Evolutionary conservation across 2,888 invertebrate species (phyloP).

Genomic region (Brassicogethes aeneus): DNA sequence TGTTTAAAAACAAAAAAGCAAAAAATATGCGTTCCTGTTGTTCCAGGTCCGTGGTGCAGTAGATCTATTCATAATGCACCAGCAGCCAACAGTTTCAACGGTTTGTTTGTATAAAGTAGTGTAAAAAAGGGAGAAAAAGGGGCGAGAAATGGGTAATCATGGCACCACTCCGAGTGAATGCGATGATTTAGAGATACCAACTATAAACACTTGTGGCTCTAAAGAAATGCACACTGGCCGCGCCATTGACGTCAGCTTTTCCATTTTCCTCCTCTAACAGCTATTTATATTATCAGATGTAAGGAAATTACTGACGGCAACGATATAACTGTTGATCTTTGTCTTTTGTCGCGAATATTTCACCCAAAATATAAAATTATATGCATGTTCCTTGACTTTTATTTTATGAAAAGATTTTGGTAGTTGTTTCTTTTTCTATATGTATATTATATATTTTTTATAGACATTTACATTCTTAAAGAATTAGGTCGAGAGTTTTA

Average conservation of each 20-base stretch:
- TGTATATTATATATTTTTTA: no score
- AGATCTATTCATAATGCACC: conserved; percentile 7
- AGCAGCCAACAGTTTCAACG: conserved; percentile 6
- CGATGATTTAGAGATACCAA: conserved; percentile 14
- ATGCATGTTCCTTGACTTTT: no score
- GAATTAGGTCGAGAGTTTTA: no score
- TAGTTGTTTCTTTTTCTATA: no score
- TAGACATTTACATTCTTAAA: no score
- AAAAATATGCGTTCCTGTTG: conserved; percentile 9
- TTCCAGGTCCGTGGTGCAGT: not conserved
- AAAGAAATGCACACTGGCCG: conserved; percentile 2
- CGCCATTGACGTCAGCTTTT: not conserved
- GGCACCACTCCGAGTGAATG: conserved; percentile 11
- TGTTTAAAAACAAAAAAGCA: conserved; percentile 7
- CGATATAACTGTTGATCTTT: conserved; percentile 1
- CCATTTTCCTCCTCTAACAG: not conserved
- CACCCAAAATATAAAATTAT: no score
- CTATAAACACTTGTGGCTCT: conserved; percentile 9
- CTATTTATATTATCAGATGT: conserved; percentile 8
- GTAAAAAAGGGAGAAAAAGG: conserved; percentile 9
- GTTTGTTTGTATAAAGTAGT: conserved; percentile 9
- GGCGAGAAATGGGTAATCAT: conserved; percentile 15
- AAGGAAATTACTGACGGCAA: conserved; percentile 3
- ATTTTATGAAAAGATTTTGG: no score
- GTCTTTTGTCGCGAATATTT: no score